phyloP scores from a whole-genome alignment of 2,113 vertebrate genomes.

The Machaerirhynchus nigripectus region DNA sequence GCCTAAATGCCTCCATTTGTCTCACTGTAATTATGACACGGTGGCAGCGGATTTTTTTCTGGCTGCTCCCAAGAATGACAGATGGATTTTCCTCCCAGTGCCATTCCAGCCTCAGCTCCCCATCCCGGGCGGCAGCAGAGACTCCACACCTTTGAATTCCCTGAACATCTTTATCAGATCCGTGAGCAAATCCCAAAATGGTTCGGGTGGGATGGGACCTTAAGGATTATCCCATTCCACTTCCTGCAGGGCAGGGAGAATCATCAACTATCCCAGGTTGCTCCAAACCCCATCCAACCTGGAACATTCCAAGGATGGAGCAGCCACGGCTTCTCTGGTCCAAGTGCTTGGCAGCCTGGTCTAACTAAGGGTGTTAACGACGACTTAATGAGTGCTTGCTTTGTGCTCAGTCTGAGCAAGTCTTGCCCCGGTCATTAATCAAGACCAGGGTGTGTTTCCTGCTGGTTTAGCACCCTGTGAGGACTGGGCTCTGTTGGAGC shows the following conservation, averaged over 20 bases:
- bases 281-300: neutral
- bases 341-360: neutral
- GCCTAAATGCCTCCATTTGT: neutral
- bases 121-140: neutral
- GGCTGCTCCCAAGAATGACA: neutral
- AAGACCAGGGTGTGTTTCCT: neutral
- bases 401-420: neutral
- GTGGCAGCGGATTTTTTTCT: neutral
- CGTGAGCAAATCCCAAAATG: neutral
- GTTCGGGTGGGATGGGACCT: neutral
- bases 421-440: neutral
- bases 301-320: neutral
- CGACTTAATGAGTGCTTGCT: neutral
- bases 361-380: neutral
- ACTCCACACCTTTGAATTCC: neutral
- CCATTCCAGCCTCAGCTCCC: neutral
- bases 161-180: fast-evolving
- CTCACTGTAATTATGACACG: neutral
- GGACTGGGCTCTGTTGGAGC: fast-evolving
- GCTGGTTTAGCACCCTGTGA: neutral
- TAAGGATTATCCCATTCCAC: neutral
- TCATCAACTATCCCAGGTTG: neutral
- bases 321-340: neutral
- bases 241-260: neutral
- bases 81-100: neutral